Evolutionary conservation across 64 coral and sea anemone genomes (phyloP).

Genomic region (Montipora foliosa): DNA sequence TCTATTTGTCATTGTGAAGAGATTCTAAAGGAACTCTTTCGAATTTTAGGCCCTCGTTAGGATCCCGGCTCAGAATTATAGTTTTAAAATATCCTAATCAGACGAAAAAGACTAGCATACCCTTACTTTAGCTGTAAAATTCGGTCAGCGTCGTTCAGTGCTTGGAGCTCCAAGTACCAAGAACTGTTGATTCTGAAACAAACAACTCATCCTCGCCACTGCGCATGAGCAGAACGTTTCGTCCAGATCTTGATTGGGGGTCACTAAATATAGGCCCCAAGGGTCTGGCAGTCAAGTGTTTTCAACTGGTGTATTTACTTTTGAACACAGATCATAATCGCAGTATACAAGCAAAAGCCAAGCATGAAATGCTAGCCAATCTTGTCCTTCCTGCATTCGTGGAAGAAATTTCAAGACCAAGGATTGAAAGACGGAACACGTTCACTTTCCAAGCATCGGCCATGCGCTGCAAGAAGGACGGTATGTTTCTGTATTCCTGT

Average conservation of each 20-base stretch:
- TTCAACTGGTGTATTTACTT: slow-evolving; percentile 3
- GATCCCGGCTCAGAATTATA: no score
- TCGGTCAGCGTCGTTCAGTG: no score
- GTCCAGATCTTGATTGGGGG: background rate
- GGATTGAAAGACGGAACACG: slow-evolving; percentile 74
- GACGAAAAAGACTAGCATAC: no score
- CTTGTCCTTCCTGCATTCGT: slow-evolving; percentile 74
- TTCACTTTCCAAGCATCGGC: slow-evolving; percentile 75
- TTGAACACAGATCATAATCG: slow-evolving; percentile 82
- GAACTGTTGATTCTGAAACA: background rate
- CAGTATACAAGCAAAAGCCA: slow-evolving; percentile 88
- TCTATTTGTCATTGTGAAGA: no score
- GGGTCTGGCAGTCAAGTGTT: background rate
- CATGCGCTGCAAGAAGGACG: slow-evolving; percentile 78
- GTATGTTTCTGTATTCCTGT: slow-evolving; percentile 12
- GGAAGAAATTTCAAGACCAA: slow-evolving; percentile 13
- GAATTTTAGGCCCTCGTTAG: no score
- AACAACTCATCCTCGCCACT: background rate
- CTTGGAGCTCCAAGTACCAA: background rate
- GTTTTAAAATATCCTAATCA: no score
- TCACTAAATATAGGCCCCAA: background rate
- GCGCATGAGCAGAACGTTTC: background rate
- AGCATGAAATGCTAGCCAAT: slow-evolving; percentile 92
- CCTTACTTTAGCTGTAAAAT: no score
- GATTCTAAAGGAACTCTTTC: no score